phyloP scores from a whole-genome alignment of 1,140 invertebrate species.

The Atta texana region DNA sequence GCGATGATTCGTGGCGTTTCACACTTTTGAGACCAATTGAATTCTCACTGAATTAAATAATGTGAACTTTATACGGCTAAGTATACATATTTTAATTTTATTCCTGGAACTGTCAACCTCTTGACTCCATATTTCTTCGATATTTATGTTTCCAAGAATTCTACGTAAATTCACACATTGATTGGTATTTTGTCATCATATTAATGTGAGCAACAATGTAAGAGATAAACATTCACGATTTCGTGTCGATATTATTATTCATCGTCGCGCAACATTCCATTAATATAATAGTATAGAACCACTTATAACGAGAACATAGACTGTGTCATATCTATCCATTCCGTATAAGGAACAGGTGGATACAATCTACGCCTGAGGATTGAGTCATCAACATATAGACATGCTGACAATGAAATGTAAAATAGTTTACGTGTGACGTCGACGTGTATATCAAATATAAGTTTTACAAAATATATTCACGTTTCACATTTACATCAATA shows the following conservation, averaged over 20 bases:
- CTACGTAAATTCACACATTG: not conserved
- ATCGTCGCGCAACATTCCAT: slow-evolving; percentile 22
- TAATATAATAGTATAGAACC: slow-evolving; percentile 7
- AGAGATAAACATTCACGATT: not conserved
- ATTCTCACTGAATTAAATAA: slow-evolving; percentile 22
- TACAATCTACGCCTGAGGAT: slow-evolving; percentile 48
- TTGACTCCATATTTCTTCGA: not conserved
- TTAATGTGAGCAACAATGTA: not conserved
- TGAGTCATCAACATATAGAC: slow-evolving; percentile 36
- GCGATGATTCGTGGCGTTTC: not conserved
- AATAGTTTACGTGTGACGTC: not conserved
- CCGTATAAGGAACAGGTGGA: slow-evolving; percentile 54
- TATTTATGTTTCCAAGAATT: not conserved
- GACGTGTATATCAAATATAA: not conserved
- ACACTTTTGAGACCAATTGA: not conserved
- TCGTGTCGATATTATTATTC: slow-evolving; percentile 13
- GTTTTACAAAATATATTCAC: not conserved
- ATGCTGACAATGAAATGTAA: not conserved
- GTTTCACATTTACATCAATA: not conserved
- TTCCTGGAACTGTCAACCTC: not conserved
- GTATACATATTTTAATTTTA: not conserved
- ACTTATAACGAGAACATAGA: slow-evolving; percentile 33
- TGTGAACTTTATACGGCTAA: not conserved
- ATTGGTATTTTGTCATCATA: not conserved
- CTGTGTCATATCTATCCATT: slow-evolving; percentile 24